phyloP scores from a whole-genome alignment of 2,888 invertebrate genomes.

The Allolobophora icterica region DNA sequence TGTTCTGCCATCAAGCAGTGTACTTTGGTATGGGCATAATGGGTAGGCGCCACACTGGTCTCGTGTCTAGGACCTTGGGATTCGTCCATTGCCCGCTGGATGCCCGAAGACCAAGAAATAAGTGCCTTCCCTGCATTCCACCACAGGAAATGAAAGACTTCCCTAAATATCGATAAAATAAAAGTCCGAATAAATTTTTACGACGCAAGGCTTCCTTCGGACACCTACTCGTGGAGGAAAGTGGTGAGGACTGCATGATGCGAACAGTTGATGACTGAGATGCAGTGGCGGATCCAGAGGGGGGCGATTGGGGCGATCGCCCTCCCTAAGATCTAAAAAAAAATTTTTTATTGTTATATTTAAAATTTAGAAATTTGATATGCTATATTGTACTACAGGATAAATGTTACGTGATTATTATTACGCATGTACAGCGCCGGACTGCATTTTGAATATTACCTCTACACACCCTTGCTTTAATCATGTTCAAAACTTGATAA shows the following conservation, averaged over 20 bases:
- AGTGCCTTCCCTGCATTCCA: neutral
- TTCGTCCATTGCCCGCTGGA: neutral
- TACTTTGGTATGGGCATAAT: neutral
- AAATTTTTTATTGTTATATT: too few species aligned
- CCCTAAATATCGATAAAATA: neutral
- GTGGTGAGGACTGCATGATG: neutral
- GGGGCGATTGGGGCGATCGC: too few species aligned
- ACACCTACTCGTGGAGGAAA: neutral
- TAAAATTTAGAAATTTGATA: too few species aligned
- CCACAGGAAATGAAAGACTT: neutral
- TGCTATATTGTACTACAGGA: too few species aligned
- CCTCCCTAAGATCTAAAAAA: too few species aligned
- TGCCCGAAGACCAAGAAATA: neutral
- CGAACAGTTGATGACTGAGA: slow-evolving; percentile 6
- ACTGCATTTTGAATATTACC: too few species aligned
- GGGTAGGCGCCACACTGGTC: neutral
- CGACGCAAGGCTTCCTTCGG: neutral
- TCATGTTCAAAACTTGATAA: too few species aligned
- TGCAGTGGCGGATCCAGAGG: too few species aligned
- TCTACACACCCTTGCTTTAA: too few species aligned
- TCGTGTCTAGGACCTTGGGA: neutral
- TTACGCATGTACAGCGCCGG: too few species aligned
- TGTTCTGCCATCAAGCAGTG: neutral
- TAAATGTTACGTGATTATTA: too few species aligned
- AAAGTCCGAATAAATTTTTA: neutral